phyloP scores from a whole-genome alignment of 2,113 vertebrate genomes.

The Tyto alba region DNA sequence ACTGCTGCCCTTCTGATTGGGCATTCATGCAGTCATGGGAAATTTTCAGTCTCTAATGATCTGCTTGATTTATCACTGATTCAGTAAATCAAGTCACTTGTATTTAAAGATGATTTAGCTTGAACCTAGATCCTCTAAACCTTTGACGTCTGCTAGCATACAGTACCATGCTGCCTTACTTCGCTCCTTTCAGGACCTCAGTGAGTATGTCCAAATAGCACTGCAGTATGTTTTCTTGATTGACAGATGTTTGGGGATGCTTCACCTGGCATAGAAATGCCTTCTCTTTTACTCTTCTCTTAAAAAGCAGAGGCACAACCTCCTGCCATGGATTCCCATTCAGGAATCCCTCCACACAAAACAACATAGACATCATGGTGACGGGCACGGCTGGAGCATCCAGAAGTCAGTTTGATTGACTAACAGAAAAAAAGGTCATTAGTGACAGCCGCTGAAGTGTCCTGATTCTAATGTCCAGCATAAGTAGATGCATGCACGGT shows the following conservation, averaged over 20 bases:
- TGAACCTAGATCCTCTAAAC: not conserved
- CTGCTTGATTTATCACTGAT: not conserved
- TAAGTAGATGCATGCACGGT: no score
- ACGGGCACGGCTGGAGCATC: not conserved
- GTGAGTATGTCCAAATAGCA: not conserved
- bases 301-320: not conserved
- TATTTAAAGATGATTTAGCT: not conserved
- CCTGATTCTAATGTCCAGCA: not conserved
- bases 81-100: not conserved
- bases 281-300: not conserved
- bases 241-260: not conserved
- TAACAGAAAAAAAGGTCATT: not conserved
- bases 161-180: not conserved
- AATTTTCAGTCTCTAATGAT: not conserved
- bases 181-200: not conserved
- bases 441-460: not conserved
- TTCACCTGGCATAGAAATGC: not conserved
- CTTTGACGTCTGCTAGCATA: not conserved
- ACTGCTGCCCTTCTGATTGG: not conserved
- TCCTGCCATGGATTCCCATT: not conserved
- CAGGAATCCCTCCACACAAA: not conserved
- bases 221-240: not conserved
- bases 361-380: fast-evolving
- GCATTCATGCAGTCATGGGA: not conserved
- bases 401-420: not conserved